phyloP scores from a whole-genome alignment of 2,888 invertebrate species.

The Congeria kusceri region DNA sequence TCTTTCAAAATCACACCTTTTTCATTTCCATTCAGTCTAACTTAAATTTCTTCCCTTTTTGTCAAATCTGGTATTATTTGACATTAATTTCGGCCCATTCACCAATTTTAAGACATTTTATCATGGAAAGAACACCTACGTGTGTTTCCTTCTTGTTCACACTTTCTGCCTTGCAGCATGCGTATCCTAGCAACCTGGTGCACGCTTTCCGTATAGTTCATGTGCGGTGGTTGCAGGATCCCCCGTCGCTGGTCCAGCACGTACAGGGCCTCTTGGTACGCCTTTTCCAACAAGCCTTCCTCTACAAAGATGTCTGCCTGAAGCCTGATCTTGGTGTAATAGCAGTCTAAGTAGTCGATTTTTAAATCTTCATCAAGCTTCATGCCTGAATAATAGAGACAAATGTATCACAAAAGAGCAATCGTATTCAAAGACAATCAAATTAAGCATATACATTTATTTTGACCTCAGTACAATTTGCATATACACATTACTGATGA shows the following conservation, averaged over 20 bases:
- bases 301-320: slow-evolving; percentile 54
- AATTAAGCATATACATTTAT: too few relatives aligned
- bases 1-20: too few relatives aligned
- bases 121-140: slow-evolving; percentile 32
- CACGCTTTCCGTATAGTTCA: slow-evolving; percentile 52
- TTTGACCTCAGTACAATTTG: too few relatives aligned
- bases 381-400: slow-evolving; percentile 30
- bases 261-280: slow-evolving; percentile 34
- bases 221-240: slow-evolving; percentile 56
- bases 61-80: too few relatives aligned
- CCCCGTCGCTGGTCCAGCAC: slow-evolving; percentile 39
- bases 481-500: too few relatives aligned
- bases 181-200: slow-evolving; percentile 54
- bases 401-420: too few relatives aligned
- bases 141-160: slow-evolving; percentile 20
- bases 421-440: too few relatives aligned
- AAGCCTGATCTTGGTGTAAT: slow-evolving; percentile 30
- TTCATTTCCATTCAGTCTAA: too few relatives aligned
- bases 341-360: slow-evolving; percentile 51
- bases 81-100: too few relatives aligned
- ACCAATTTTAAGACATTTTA: too few relatives aligned
- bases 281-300: slow-evolving; percentile 38
- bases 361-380: slow-evolving; percentile 46
- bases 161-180: slow-evolving; percentile 41
- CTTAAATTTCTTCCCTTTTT: too few relatives aligned